Percentiles rank a stretch among this genome's conserved stretches.
Conservation (phyloP, 2,797 vertebrate genomes). For the Leptodactylus fallax region DNA sequence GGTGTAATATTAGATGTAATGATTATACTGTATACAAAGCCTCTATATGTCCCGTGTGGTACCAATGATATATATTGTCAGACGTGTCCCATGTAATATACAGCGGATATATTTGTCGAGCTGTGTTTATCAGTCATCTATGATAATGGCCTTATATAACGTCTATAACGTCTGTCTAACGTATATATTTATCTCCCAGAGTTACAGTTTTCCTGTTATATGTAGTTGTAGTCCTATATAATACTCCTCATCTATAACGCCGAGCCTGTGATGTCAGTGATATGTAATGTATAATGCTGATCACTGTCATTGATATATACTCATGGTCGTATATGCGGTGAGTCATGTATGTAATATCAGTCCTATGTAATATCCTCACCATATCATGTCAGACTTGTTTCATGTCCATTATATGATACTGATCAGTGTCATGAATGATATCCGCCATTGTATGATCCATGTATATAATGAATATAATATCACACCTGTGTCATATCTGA, state of each 20-base stretch:
- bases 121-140: background rate
- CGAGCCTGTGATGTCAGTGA: background rate
- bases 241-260: background rate
- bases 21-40: too few species aligned
- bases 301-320: background rate
- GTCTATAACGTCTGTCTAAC: background rate
- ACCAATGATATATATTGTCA: constrained; percentile 1
- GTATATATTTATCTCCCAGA: background rate
- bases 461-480: background rate
- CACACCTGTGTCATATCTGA: background rate
- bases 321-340: background rate
- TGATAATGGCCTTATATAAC: background rate
- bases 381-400: background rate
- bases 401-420: background rate
- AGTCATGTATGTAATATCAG: background rate
- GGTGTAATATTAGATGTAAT: too few species aligned
- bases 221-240: background rate
- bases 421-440: background rate
- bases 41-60: background rate
- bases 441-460: background rate
- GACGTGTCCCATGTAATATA: background rate
- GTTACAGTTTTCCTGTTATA: background rate
- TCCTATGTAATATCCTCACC: background rate
- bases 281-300: too few species aligned
- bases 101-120: too few species aligned